These are phyloP conservation scores for Xestia rhomboidea DNA, from an alignment of 2,888 invertebrate genomes.

Conservation along the genomic window DNA sequence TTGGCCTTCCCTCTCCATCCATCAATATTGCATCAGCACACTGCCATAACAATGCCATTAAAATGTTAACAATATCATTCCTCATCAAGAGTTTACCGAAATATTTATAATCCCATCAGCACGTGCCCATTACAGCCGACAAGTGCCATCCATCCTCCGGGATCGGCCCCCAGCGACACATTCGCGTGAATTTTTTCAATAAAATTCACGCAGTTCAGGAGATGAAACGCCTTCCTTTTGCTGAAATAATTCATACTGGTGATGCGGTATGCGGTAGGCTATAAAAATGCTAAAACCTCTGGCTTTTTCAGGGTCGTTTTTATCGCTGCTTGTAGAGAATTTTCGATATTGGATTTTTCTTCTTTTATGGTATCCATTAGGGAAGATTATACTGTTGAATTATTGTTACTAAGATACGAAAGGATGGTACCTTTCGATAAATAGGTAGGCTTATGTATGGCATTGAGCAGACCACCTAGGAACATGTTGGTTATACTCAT, in stretches of 20 bases:
- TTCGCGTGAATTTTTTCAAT: constrained; percentile 56
- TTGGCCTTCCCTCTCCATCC: too few relatives aligned
- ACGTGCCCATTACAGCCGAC: constrained; percentile 7
- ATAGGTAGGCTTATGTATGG: not conserved
- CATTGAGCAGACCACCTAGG: not conserved
- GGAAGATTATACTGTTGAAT: not conserved
- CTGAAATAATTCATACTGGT: constrained; percentile 48
- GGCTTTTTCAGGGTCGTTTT: constrained; percentile 20
- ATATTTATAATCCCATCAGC: constrained; percentile 40
- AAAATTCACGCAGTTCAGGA: constrained; percentile 30
- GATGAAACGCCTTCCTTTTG: constrained; percentile 36
- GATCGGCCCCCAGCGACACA: constrained; percentile 43
- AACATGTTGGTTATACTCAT: not conserved
- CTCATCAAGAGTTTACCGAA: not conserved
- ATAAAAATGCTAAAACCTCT: constrained; percentile 36
- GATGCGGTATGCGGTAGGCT: not conserved
- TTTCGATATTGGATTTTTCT: constrained; percentile 1
- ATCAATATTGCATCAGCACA: too few relatives aligned
- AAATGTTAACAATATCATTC: not conserved
- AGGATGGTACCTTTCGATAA: not conserved
- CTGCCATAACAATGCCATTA: not conserved
- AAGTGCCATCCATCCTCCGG: constrained; percentile 13
- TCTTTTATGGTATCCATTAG: not conserved
- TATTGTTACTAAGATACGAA: not conserved
- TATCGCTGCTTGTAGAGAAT: constrained; percentile 18